Percentiles rank a stretch among this genome's conserved stretches.
Evolutionary conservation across 2,888 invertebrate genomes (phyloP).

Genomic region (Merodon equestris): DNA sequence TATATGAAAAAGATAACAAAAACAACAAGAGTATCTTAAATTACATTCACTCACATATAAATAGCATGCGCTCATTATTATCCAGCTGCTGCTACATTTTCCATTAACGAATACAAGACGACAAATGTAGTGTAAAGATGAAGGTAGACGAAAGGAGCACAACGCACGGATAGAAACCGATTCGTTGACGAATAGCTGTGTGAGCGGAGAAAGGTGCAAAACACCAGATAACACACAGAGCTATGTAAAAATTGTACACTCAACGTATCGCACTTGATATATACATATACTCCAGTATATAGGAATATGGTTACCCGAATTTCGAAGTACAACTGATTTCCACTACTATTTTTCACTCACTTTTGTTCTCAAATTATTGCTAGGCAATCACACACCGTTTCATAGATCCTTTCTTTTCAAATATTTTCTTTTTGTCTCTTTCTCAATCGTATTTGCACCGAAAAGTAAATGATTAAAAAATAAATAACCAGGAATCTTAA

Average conservation of each 20-base stretch:
- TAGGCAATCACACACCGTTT: too few species aligned
- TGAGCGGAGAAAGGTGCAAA: conserved; percentile 41
- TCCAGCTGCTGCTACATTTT: conserved; percentile 72
- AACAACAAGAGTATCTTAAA: conserved; percentile 19
- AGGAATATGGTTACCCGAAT: neutral
- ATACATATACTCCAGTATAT: neutral
- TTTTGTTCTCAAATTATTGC: neutral
- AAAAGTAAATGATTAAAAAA: neutral
- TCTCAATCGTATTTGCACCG: too few species aligned
- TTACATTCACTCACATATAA: conserved; percentile 71
- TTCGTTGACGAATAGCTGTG: conserved; percentile 50
- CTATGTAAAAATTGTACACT: conserved; percentile 9
- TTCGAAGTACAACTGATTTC: neutral
- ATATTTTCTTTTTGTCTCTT: too few species aligned
- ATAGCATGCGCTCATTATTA: conserved; percentile 73
- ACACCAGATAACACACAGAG: conserved; percentile 59
- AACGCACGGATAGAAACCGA: conserved; percentile 44
- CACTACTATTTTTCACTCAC: neutral
- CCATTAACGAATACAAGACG: conserved; percentile 67
- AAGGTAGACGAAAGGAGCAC: conserved; percentile 18
- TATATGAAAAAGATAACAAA: too few species aligned
- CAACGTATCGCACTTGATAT: conserved; percentile 9
- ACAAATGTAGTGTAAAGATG: conserved; percentile 59
- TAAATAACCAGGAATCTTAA: neutral
- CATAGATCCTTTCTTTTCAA: too few species aligned